Evolutionary conservation across 2,888 invertebrate species (phyloP), one percentile per base, ranked within the genome.

Genomic region (Orgyia antiqua): DNA sequence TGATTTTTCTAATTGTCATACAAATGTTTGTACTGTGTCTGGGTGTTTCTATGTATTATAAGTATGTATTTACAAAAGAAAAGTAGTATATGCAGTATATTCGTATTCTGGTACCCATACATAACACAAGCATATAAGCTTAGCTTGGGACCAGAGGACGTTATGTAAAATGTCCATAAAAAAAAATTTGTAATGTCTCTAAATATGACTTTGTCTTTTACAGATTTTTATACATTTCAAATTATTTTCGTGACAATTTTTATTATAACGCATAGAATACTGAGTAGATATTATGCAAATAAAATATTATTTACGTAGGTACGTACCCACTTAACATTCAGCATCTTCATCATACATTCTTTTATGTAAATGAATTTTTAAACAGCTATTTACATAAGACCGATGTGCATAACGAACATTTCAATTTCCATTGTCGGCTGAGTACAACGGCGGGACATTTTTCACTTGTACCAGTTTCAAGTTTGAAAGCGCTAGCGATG

Each of bases 391-490:
- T 44, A 41, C 40, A 19, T 35, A 39, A 42, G 41, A 46, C 42
- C 36, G 34, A 56, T 52, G 45, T 48, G 36, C 38, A 40, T 42
- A 42, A 40, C 48, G 36, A 51, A 58, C 47, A 38, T 33, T 36
- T 54, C 54, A 48, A 51, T 63, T 60, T 52, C 45, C 53, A 56
- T 53, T 55, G 58, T 54, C 47, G 55, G 45, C 43, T 38, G 40
- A 40, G 47, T 46, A 64, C 58, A 54, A 56, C 55, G 44, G 45
- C 41, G 33, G 63, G 56, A 63, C 62, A 68, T 68, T 68, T 68
- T 68, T 68, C 68, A 68, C 67, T 63, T 45, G 46, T 56, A 46
- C 59, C 54, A 52, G 58, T 59, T 57, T 45, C 46, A 51, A 55
- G 57, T 65, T 64, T 58, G 57, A 63, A 63, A 65, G 61, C 52